phyloP scores from a whole-genome alignment of 1,140 invertebrate genomes.

The Kradibia gibbosae region DNA sequence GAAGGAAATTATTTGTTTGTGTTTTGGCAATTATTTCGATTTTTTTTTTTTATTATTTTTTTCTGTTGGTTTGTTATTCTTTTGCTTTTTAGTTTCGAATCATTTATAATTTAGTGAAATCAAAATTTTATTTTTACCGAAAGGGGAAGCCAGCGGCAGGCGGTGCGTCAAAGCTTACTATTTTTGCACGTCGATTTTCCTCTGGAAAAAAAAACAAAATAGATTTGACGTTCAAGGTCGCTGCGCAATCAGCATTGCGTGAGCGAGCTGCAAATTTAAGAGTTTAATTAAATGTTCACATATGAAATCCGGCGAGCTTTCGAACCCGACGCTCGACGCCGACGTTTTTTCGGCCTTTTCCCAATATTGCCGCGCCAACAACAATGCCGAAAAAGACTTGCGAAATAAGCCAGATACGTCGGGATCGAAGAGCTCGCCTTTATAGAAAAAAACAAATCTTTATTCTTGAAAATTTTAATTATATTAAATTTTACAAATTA shows the following conservation, averaged over 20 bases:
- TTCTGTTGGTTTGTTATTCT: not conserved
- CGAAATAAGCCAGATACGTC: conserved; percentile 40
- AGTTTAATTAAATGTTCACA: conserved; percentile 50
- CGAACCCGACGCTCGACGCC: conserved; percentile 34
- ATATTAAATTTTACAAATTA: conserved; percentile 32
- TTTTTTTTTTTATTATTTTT: conserved; percentile 32
- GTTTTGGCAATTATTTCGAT: conserved; percentile 10
- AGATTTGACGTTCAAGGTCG: conserved; percentile 52
- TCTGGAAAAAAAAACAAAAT: conserved; percentile 50
- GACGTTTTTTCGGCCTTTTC: conserved; percentile 47
- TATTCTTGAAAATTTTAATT: conserved; percentile 20
- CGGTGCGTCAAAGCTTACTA: conserved; percentile 49
- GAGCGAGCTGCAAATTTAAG: conserved; percentile 50
- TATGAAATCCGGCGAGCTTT: conserved; percentile 36
- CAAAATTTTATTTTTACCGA: conserved; percentile 38
- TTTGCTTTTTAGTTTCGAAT: too few species aligned
- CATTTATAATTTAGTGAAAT: too few species aligned
- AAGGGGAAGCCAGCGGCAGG: conserved; percentile 50
- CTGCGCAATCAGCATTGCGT: conserved; percentile 48
- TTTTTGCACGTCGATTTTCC: conserved; percentile 50
- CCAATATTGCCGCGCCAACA: conserved; percentile 44
- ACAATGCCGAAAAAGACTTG: conserved; percentile 49
- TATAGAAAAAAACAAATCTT: conserved; percentile 32
- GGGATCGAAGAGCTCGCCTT: conserved; percentile 44
- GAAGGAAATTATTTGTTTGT: conserved; percentile 37